These are phyloP conservation scores for Calosoma granatense DNA, from an alignment of 1,140 invertebrate genomes.

Conservation along the genomic window DNA sequence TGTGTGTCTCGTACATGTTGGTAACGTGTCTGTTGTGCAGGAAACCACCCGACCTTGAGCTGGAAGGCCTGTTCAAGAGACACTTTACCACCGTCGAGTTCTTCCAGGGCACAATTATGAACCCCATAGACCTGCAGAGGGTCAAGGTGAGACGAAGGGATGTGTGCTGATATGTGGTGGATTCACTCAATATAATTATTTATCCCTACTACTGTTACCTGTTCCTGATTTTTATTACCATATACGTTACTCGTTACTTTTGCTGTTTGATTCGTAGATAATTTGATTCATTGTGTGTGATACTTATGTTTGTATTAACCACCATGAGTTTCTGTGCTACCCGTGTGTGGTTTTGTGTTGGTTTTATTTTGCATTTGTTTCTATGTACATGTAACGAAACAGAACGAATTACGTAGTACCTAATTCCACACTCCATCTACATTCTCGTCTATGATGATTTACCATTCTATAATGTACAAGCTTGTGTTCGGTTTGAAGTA, in stretches of 20 bases:
- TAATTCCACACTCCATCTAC: background rate
- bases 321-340: background rate
- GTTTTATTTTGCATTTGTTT: background rate
- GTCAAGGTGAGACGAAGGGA: conserved; percentile 76
- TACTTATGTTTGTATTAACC: background rate
- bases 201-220: background rate
- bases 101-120: conserved; percentile 99
- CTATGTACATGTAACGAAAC: too few species aligned
- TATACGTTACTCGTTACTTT: background rate
- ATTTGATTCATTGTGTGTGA: background rate
- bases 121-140: conserved; percentile 96
- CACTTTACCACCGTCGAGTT: conserved; percentile 99
- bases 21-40: conserved; percentile 50
- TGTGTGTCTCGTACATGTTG: conserved; percentile 33
- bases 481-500: too few species aligned
- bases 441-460: background rate
- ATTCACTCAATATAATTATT: background rate
- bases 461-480: too few species aligned
- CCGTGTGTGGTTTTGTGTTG: background rate
- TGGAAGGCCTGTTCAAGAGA: conserved; percentile 98
- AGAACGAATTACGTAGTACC: too few species aligned
- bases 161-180: background rate
- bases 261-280: conserved; percentile 4
- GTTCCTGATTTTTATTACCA: background rate
- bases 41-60: conserved; percentile 91